Evolutionary conservation across 2,113 vertebrate genomes (phyloP), one percentile per base, ranked within the genome.

Genomic region (Melanostigma gelatinosum): DNA sequence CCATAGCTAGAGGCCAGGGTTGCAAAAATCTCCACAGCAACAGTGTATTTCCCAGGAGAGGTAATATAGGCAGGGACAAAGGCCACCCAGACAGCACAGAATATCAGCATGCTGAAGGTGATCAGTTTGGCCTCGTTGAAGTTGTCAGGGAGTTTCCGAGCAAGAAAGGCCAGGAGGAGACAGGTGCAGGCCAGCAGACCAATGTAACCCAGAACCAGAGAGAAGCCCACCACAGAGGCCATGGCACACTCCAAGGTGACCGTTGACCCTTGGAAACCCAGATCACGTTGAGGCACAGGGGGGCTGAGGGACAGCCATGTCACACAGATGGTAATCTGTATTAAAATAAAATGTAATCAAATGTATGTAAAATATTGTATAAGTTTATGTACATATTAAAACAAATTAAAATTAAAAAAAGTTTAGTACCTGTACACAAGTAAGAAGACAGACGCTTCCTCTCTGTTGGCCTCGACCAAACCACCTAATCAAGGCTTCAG

Each of bases 61-160:
- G 89, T 94, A 46, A 94, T 38, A 3, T 95, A 94, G 10, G 95
- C 93, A 4, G 95, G 95, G 10, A 94, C 85, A 72, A 95, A 95
- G n/a, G 93, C 93, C 18, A 91, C 66, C 50, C 24, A 24, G 24
- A 24, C 24, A 24, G 24, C 24, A 24, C 24, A 24, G 24, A 24
- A 24, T 24, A 24, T 24, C 24, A 24, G 24, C 24, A 24, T 24
- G 24, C 24, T 24, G 24, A 24, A 24, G 24, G 24, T 24, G 24
- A 24, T 24, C 24, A 24, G 24, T 24, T 24, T 24, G 24, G 24
- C 24, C 24, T 24, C 24, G 24, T 24, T 24, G 24, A 24, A 24
- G 24, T 24, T 24, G 24, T 24, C 24, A 24, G 24, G 24, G 24
- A 24, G 24, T 24, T 24, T 24, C 24, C 24, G 24, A 24, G 24